Evolutionary conservation across 2,888 invertebrate genomes (phyloP), one percentile per base, ranked within the genome.

Genomic region (Coleophora flavipennella): DNA sequence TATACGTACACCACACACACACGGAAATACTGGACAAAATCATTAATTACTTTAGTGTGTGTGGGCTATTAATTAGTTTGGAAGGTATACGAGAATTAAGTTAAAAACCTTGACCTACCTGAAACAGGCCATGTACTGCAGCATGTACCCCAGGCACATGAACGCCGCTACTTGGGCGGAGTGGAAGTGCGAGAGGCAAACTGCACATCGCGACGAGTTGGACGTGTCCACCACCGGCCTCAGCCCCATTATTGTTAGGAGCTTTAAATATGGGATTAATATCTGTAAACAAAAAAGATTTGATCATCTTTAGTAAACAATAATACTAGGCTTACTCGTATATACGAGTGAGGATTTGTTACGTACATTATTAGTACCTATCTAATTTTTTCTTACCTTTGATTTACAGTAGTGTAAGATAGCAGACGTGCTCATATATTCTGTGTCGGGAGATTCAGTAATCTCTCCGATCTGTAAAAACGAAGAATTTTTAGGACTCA

Each of bases 71-170:
- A n/a, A n/a, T n/a, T n/a, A n/a, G n/a, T n/a, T n/a, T n/a, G n/a
- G n/a, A n/a, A n/a, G n/a, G n/a, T n/a, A n/a, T n/a, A n/a, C n/a
- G n/a, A 20, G 6, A 20, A 20, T 4, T 4, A 4, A 3, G 20
- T 20, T 20, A 20, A 20, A 6, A 4, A 4, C 20, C 3, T 20
- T 20, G 25, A 51, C 66, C 60, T 66, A 91, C 91, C 92, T 87
- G 64, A 91, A 94, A 63, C 93, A 93, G 39, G 92, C 88, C 85
- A 92, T 89, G 59, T 91, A 94, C 61, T 94, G 93, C 13, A 94
- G 74, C 39, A 91, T 69, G 59, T 94, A 94, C 51, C 94, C 93
- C 43, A 89, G 57, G 44, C 89, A 75, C 77, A 93, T 88, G 37
- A 92, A 78, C 38, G 89, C 62, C 32, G 90, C 84, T 9, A 93